Percentiles rank a stretch among this genome's conserved stretches.
Conservation (phyloP, 2,888 invertebrate species). For the Leucophenga montana region DNA sequence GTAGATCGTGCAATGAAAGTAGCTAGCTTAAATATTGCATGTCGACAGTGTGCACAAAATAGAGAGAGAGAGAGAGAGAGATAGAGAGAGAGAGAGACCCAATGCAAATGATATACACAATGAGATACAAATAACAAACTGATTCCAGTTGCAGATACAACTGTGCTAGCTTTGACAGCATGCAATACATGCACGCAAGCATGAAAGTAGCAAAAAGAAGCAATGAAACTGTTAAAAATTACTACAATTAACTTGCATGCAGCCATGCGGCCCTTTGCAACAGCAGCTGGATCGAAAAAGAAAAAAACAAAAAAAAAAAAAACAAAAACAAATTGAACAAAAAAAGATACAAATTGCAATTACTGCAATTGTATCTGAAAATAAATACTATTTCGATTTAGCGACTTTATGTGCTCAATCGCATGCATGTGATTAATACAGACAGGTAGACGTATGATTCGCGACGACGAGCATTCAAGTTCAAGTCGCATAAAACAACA, state of each 20-base stretch:
- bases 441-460: too few species aligned
- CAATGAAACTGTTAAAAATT: too few species aligned
- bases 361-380: neutral
- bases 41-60: too few species aligned
- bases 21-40: conserved; percentile 5
- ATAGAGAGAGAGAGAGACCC: neutral
- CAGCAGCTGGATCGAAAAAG: too few species aligned
- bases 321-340: too few species aligned
- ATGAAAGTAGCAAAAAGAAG: neutral
- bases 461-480: neutral
- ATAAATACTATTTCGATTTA: neutral
- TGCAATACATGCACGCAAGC: conserved; percentile 23
- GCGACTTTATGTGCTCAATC: neutral
- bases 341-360: neutral
- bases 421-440: too few species aligned
- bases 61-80: too few species aligned
- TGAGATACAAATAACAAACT: conserved; percentile 1
- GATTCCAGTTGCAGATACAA: conserved; percentile 21
- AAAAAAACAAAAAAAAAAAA: too few species aligned
- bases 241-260: too few species aligned
- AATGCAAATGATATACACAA: conserved; percentile 7
- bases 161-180: conserved; percentile 18
- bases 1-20: neutral
- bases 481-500: neutral
- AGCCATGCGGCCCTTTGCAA: too few species aligned